These are phyloP conservation scores for Poecile montanus DNA, from an alignment of 2,797 vertebrate species.

Conservation along the genomic window DNA sequence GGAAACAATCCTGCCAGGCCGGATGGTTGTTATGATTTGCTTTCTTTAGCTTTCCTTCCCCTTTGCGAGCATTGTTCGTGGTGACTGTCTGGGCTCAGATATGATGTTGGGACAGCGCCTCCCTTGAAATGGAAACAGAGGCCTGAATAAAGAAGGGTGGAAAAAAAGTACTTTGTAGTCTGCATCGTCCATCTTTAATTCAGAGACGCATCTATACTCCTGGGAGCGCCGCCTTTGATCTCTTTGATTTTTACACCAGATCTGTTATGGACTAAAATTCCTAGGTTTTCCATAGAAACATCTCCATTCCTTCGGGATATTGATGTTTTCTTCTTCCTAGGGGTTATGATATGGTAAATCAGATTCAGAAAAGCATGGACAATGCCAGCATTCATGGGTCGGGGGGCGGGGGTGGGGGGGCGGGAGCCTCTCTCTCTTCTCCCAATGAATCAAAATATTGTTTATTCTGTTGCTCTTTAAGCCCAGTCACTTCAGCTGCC, in stretches of 20 bases:
- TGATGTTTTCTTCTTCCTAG: constrained; percentile 99
- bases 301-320: constrained; percentile 95
- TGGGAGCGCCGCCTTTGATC: constrained; percentile 91
- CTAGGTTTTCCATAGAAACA: constrained; percentile 99
- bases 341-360: constrained; percentile 99
- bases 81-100: constrained; percentile 73
- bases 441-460: constrained; percentile 94
- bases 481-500: constrained; percentile 86
- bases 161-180: constrained; percentile 88
- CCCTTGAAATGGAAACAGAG: constrained; percentile 80
- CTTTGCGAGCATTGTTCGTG: constrained; percentile 65
- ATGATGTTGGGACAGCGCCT: constrained; percentile 75
- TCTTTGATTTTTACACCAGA: constrained; percentile 87
- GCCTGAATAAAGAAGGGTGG: constrained; percentile 73
- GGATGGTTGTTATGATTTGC: constrained; percentile 48
- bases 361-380: constrained; percentile 90
- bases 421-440: constrained; percentile 76
- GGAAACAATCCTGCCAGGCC: neutral
- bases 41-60: constrained; percentile 54
- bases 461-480: constrained; percentile 88
- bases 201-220: constrained; percentile 83
- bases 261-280: constrained; percentile 95
- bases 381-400: constrained; percentile 90
- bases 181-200: constrained; percentile 91
- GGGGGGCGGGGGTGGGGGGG: constrained; percentile 20